Conservation (phyloP, 2,888 invertebrate genomes). For the Dasypolia templi region DNA sequence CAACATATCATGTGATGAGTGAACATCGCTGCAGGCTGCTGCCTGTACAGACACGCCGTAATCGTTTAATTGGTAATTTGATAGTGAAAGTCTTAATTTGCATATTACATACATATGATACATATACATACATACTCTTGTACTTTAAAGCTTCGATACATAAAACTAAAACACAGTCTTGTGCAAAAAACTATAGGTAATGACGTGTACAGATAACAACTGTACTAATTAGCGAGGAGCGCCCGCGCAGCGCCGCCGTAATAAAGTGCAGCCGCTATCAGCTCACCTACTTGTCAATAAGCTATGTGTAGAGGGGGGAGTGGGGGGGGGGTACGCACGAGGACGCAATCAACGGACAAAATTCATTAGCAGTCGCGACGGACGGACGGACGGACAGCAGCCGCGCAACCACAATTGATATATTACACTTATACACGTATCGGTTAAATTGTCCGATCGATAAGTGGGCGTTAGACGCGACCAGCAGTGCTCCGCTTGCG, state of each 20-base stretch:
- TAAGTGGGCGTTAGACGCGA: slow-evolving; percentile 85
- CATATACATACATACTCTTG: neutral
- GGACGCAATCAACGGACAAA: slow-evolving; percentile 66
- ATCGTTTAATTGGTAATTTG: neutral
- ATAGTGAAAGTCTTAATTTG: too few relatives aligned
- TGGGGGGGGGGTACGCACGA: slow-evolving; percentile 34
- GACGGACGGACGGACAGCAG: slow-evolving; percentile 73
- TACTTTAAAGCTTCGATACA: neutral
- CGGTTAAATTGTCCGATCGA: slow-evolving; percentile 85
- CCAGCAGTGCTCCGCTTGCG: slow-evolving; percentile 49
- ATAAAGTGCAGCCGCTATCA: slow-evolving; percentile 64
- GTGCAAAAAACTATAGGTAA: slow-evolving; percentile 24
- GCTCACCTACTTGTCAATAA: slow-evolving; percentile 68
- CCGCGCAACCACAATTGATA: slow-evolving; percentile 76
- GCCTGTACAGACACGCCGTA: neutral
- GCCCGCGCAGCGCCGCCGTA: slow-evolving; percentile 29
- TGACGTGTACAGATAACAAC: slow-evolving; percentile 54
- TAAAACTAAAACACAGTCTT: neutral
- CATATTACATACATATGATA: too few relatives aligned
- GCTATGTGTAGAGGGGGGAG: slow-evolving; percentile 46
- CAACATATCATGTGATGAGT: too few relatives aligned
- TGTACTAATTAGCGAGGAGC: slow-evolving; percentile 61
- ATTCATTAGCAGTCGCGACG: slow-evolving; percentile 74
- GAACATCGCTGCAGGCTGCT: too few relatives aligned
- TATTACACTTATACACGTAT: slow-evolving; percentile 83